A percentile compares a stretch with the other conserved stretches of the same genome.
Conservation (phyloP, 2,113 vertebrate genomes). For the Tetraodon nigroviridis region DNA sequence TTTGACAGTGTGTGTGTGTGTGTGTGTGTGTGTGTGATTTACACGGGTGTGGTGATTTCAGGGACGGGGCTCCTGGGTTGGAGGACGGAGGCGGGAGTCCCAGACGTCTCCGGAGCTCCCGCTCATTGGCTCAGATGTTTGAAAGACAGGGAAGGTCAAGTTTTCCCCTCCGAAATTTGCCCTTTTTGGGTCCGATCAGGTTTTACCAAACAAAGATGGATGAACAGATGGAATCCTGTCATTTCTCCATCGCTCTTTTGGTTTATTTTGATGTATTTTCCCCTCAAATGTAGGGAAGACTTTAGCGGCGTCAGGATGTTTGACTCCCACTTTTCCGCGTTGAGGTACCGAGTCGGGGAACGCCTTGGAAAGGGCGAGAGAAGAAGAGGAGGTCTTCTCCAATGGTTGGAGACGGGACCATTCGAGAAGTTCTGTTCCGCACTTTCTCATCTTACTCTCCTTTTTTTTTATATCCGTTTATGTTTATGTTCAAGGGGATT, state of each 20-base stretch:
- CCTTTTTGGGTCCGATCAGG: slow-evolving; percentile 47
- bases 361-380: too few relatives aligned
- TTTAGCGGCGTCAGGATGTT: too few relatives aligned
- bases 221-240: slow-evolving; percentile 55
- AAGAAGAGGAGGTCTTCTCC: slow-evolving; percentile 19
- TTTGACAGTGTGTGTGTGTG: slow-evolving; percentile 40
- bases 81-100: too few relatives aligned
- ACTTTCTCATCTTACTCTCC: slow-evolving; percentile 14
- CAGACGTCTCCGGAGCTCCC: too few relatives aligned
- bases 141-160: too few relatives aligned
- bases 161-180: slow-evolving; percentile 13
- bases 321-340: too few relatives aligned
- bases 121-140: too few relatives aligned
- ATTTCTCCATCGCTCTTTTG: slow-evolving; percentile 32
- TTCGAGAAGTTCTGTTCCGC: slow-evolving; percentile 42
- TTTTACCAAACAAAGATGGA: slow-evolving; percentile 55
- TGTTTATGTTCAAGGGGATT: slow-evolving; percentile 51
- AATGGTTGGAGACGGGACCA: slow-evolving; percentile 23
- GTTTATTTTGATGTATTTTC: neutral
- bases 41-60: slow-evolving; percentile 63
- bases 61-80: slow-evolving; percentile 67
- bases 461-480: slow-evolving; percentile 40
- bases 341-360: slow-evolving; percentile 52
- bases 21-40: slow-evolving; percentile 60
- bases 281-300: slow-evolving; percentile 52